Percentiles rank a stretch among this genome's conserved stretches.
Evolutionary conservation across 1,140 invertebrate species (phyloP).

Genomic region (Armadillidium nasatum): DNA sequence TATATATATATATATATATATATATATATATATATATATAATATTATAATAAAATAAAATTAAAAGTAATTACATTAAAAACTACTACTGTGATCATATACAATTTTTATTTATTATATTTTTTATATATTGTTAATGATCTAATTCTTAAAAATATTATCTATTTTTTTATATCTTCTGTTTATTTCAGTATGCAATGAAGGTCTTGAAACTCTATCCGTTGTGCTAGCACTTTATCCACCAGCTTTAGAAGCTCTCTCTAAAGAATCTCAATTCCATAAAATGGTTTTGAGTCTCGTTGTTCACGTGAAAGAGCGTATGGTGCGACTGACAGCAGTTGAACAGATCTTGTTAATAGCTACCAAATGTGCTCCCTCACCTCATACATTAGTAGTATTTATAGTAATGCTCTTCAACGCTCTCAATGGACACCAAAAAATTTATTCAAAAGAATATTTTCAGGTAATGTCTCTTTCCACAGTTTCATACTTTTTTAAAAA

Average conservation of each 20-base stretch:
- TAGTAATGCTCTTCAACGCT: slow-evolving; percentile 70
- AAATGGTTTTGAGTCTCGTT: slow-evolving; percentile 82
- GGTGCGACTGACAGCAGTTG: slow-evolving; percentile 68
- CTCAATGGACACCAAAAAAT: slow-evolving; percentile 69
- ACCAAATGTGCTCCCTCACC: slow-evolving; percentile 57
- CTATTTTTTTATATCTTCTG: too few species aligned
- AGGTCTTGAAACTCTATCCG: slow-evolving; percentile 84
- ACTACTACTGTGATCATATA: too few species aligned
- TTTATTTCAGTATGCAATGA: slow-evolving; percentile 70
- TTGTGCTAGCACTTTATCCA: slow-evolving; percentile 79
- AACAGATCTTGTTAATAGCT: slow-evolving; percentile 77
- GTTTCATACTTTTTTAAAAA: too few species aligned
- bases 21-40: too few species aligned
- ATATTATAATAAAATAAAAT: too few species aligned
- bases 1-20: too few species aligned
- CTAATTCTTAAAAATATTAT: too few species aligned
- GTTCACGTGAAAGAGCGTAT: slow-evolving; percentile 62
- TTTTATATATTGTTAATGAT: too few species aligned
- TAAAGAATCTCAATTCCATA: slow-evolving; percentile 72
- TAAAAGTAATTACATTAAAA: too few species aligned
- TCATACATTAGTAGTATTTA: slow-evolving; percentile 63
- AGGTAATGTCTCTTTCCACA: slow-evolving; percentile 49
- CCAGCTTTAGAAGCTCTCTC: slow-evolving; percentile 67
- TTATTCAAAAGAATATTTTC: slow-evolving; percentile 76
- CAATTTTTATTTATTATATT: too few species aligned